Base-by-base conservation (phyloP, 2,113 vertebrate genomes). In the Aleadryas rufinucha region DNA sequence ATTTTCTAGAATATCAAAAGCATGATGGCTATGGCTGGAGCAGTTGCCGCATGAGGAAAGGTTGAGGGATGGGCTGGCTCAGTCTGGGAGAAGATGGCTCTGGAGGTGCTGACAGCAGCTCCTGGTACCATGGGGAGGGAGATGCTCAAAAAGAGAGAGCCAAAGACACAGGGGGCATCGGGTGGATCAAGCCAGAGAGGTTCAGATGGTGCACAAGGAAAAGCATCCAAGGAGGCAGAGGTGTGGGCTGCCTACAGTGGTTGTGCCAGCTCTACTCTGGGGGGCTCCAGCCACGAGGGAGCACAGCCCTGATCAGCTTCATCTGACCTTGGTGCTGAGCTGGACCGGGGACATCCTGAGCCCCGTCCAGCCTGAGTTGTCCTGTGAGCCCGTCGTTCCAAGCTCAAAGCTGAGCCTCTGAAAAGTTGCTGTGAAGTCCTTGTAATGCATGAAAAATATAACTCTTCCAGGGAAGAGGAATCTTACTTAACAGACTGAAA, bases 341-440 rank as follows among this genome's bases (percentile, higher is more conserved):
- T 42, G 42, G 30, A 41, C 23, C 39, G 39, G 49, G 19, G 57
- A 56, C 71, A 12, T 60, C 63, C 79, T 1, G 4, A 68, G 70
- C 21, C 26, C 16, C 0, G 0, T 56, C 19, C 49, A 30, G n/a
- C 24, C 27, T 12, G 24, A 88, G 45, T 4, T 37, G 10, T 37
- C 42, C 27, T 0, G 0, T 1, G 4, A 66, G 27, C 39, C 52
- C 27, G 3, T 54, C 30, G 41, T 37, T 63, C 27, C 16, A 68
- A 41, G 22, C 64, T 77, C 47, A 70, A 50, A 82, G 35, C 53
- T 76, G 47, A 84, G 56, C 52, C 70, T 75, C 64, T 75, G 81
- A 21, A 81, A 75, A 64, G 41, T 27, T 81, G 14, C 19, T 75
- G 18, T 19, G 10, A 72, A 82, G n/a, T 42, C 57, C 35, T 68